Evolutionary conservation across 2,888 invertebrate genomes (phyloP).

Genomic region (Colostygia pectinataria): DNA sequence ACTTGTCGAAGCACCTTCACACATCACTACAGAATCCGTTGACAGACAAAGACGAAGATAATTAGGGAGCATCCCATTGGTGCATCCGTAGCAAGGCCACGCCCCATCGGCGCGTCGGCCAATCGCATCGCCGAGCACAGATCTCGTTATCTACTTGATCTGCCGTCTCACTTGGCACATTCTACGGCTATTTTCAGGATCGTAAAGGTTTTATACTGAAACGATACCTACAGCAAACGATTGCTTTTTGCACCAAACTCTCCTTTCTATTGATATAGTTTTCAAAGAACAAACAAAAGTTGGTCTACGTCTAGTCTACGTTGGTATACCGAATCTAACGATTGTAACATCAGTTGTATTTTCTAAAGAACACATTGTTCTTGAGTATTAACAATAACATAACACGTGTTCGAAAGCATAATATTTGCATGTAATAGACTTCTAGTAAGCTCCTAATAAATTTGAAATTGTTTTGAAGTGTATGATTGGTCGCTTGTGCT

Average conservation of each 20-base stretch:
- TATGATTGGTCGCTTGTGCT: slow-evolving; percentile 25
- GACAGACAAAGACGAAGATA: slow-evolving; percentile 84
- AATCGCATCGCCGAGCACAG: slow-evolving; percentile 74
- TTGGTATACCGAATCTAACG: no score
- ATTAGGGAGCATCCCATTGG: slow-evolving; percentile 82
- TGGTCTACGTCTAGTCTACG: no score
- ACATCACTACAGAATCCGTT: slow-evolving; percentile 65
- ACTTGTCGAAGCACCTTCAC: slow-evolving; percentile 50
- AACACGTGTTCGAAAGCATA: slow-evolving; percentile 26
- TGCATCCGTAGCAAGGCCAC: slow-evolving; percentile 80
- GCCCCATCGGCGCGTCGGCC: slow-evolving; percentile 66
- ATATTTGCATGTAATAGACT: slow-evolving; percentile 29
- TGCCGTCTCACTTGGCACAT: slow-evolving; percentile 76
- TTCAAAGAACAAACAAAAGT: no score
- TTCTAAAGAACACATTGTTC: slow-evolving; percentile 8
- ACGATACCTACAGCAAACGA: slow-evolving; percentile 15
- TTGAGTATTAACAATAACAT: slow-evolving; percentile 28
- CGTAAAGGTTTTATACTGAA: slow-evolving; percentile 38
- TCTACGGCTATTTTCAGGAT: slow-evolving; percentile 68
- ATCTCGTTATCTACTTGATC: slow-evolving; percentile 83
- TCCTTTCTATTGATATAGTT: slow-evolving; percentile 11
- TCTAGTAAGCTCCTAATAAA: slow-evolving; percentile 33
- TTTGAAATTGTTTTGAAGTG: slow-evolving; percentile 35
- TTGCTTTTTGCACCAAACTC: slow-evolving; percentile 20
- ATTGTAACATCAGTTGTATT: not conserved